Conservation (phyloP, 2,797 vertebrate species). For the Mormyrus hasselquistii region DNA sequence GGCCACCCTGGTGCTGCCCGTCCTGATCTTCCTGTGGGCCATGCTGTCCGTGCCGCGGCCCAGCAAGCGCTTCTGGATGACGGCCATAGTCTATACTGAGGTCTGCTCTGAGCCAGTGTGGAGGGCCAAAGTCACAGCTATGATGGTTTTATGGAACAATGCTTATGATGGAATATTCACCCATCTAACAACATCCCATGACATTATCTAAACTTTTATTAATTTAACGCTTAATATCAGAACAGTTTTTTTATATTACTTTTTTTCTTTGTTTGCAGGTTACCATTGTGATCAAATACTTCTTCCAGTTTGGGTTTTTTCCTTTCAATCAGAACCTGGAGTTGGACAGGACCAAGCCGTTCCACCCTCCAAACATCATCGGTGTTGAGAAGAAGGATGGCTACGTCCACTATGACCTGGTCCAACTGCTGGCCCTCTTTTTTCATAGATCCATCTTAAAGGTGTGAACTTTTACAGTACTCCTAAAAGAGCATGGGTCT, state of each 20-base stretch:
- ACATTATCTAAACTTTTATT: neutral
- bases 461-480: conserved; percentile 45
- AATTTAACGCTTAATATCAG: neutral
- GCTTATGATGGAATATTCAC: neutral
- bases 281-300: conserved; percentile 91
- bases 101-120: conserved; percentile 47
- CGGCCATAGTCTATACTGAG: conserved; percentile 92
- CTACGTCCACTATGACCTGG: conserved; percentile 86
- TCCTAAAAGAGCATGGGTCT: neutral
- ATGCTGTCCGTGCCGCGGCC: conserved; percentile 88
- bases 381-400: conserved; percentile 93
- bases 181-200: neutral
- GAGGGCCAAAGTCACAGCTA: neutral
- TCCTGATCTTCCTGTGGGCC: conserved; percentile 91
- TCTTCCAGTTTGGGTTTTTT: conserved; percentile 95
- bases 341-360: conserved; percentile 78
- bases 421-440: conserved; percentile 86
- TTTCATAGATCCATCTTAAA: conserved; percentile 86
- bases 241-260: neutral
- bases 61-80: conserved; percentile 95
- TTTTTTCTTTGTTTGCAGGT: conserved; percentile 58
- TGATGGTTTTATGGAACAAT: neutral
- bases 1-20: conserved; percentile 82
- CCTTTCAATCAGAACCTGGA: conserved; percentile 84
- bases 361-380: conserved; percentile 84